Evolutionary conservation across 2,888 invertebrate genomes (phyloP).

Genomic region (Oxystoma pomonae): DNA sequence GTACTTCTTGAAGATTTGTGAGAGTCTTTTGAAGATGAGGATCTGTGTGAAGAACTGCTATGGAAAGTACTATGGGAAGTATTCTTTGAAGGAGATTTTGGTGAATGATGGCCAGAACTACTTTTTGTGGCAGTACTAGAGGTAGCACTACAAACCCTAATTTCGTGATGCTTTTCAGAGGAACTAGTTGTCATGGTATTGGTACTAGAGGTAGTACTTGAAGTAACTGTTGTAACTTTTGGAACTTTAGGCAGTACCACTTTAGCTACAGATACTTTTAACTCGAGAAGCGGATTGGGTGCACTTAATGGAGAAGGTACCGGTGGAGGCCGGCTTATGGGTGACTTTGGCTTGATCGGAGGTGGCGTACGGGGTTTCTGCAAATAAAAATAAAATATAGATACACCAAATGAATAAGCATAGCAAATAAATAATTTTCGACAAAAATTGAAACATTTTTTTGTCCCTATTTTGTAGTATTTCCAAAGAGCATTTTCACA

Average conservation of each 20-base stretch:
- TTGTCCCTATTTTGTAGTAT: too few species aligned
- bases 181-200: not conserved
- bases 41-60: conserved; percentile 8
- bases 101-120: conserved; percentile 16
- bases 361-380: conserved; percentile 18
- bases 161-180: not conserved
- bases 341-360: conserved; percentile 10
- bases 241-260: conserved; percentile 26
- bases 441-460: too few species aligned
- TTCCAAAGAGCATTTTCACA: too few species aligned
- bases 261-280: conserved; percentile 27
- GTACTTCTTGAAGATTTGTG: conserved; percentile 9
- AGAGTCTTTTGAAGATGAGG: conserved; percentile 6
- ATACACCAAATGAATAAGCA: too few species aligned
- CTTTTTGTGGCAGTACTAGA: not conserved
- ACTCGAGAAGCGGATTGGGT: conserved; percentile 18
- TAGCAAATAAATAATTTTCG: too few species aligned
- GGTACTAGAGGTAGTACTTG: conserved; percentile 13
- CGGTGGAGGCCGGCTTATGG: conserved; percentile 4
- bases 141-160: not conserved
- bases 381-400: too few species aligned
- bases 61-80: conserved; percentile 4
- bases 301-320: conserved; percentile 8
- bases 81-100: conserved; percentile 16
- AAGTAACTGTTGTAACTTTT: conserved; percentile 23